Conservation (phyloP, 2,888 invertebrate species). For the Cephus runcator region DNA sequence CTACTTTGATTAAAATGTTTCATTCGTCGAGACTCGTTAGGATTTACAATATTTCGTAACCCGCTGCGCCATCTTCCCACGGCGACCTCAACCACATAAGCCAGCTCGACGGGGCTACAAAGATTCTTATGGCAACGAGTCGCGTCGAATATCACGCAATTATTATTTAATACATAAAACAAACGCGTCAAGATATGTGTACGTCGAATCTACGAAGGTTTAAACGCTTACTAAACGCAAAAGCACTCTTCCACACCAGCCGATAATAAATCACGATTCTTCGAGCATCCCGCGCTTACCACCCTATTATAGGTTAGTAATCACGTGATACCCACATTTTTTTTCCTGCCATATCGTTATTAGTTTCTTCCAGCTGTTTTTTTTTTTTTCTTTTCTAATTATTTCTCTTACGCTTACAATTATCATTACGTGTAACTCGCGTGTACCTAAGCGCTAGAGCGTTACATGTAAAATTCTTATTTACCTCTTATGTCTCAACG, state of each 20-base stretch:
- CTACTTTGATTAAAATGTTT: constrained; percentile 7
- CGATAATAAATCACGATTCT: constrained; percentile 36
- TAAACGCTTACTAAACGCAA: constrained; percentile 24
- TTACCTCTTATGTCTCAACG: background rate
- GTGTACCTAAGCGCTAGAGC: background rate
- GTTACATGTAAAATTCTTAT: background rate
- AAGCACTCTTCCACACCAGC: constrained; percentile 40
- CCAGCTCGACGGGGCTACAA: background rate
- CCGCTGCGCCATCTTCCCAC: background rate
- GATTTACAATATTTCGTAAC: background rate
- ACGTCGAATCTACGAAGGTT: constrained; percentile 30
- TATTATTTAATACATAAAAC: constrained; percentile 1
- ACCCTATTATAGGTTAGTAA: background rate
- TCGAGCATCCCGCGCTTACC: constrained; percentile 28
- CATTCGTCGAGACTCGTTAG: background rate
- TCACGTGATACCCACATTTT: background rate
- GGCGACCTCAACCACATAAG: background rate
- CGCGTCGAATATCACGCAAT: background rate
- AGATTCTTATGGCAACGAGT: background rate
- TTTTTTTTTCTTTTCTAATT: constrained; percentile 9
- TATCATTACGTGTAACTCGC: background rate
- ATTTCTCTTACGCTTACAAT: constrained; percentile 9
- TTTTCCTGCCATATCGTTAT: constrained; percentile 6
- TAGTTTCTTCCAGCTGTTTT: constrained; percentile 12
- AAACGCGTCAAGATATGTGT: constrained; percentile 37